Evolutionary conservation across 2,888 invertebrate species (phyloP), one percentile per base, ranked within the genome.

Genomic region (Branchellion lobata): DNA sequence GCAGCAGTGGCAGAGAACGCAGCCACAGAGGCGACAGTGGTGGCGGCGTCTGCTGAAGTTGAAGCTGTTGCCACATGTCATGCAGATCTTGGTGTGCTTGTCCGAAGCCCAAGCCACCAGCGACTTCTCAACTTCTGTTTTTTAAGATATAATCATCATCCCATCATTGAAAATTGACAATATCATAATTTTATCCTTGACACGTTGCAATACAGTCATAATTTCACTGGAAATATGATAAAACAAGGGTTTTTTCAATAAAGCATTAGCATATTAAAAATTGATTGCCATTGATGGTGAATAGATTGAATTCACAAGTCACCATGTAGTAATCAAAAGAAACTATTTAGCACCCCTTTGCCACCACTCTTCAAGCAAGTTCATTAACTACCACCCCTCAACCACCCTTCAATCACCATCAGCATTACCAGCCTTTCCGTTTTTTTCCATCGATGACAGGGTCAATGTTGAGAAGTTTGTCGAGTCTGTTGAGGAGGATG

Each of bases 71-170:
- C 95, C 93, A 89, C 99, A 99, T 83, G 92, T 92, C 0, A 95
- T 95, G 87, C 98, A 99, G 11, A 94, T 88, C 82, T 92, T 92
- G 0, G 95, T 96, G 78, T 93, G 93, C 73, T 91, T 91, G 51
- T 98, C 98, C 85, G 95, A 94, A 69, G 95, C 89, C 99, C 99
- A 99, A 47, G 93, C 92, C 2, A 98, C 97, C 80, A 91, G 89
- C 2, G 88, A 86, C 84, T 91, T 90, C 85, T 92, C 92, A 84
- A 91, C 91, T 73, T 88, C 91, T 57, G 24, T 5, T n/a, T n/a
- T n/a, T n/a, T n/a, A n/a, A n/a, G n/a, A n/a, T n/a, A n/a, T n/a
- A n/a, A n/a, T n/a, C n/a, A n/a, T n/a, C n/a, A n/a, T n/a, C n/a
- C n/a, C n/a, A n/a, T n/a, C n/a, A n/a, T n/a, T n/a, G n/a, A n/a